Evolutionary conservation across 2,113 vertebrate species (phyloP).

Genomic region (Castor canadensis): DNA sequence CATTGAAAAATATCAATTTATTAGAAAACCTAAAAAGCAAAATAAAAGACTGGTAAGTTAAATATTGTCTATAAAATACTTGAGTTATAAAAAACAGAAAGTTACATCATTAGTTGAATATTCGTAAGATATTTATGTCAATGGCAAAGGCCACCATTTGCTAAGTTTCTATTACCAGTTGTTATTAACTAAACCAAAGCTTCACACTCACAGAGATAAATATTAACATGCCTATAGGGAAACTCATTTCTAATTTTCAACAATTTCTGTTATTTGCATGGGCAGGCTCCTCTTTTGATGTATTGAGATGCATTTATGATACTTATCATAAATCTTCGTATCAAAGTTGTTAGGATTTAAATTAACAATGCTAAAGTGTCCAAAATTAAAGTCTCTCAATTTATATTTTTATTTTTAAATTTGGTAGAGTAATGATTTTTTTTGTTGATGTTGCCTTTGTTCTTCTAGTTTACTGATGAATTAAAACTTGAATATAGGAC

Average conservation of each 20-base stretch:
- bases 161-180: neutral
- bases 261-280: neutral
- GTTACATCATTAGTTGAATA: neutral
- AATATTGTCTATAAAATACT: neutral
- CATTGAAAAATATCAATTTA: neutral
- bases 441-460: neutral
- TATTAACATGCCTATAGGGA: neutral
- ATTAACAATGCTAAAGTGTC: neutral
- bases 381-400: neutral
- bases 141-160: neutral
- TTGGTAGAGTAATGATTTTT: neutral
- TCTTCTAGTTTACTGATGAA: neutral
- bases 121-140: neutral
- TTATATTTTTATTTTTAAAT: neutral
- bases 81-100: neutral
- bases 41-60: neutral
- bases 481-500: neutral
- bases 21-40: neutral
- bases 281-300: neutral
- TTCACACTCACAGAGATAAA: neutral
- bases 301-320: conserved; percentile 16
- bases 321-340: conserved; percentile 15
- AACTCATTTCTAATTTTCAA: neutral
- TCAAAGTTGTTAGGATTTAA: neutral
- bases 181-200: neutral